Base-by-base conservation (phyloP, 53 echinoderm and acorn worm genomes). In the Holothuria scabra region DNA sequence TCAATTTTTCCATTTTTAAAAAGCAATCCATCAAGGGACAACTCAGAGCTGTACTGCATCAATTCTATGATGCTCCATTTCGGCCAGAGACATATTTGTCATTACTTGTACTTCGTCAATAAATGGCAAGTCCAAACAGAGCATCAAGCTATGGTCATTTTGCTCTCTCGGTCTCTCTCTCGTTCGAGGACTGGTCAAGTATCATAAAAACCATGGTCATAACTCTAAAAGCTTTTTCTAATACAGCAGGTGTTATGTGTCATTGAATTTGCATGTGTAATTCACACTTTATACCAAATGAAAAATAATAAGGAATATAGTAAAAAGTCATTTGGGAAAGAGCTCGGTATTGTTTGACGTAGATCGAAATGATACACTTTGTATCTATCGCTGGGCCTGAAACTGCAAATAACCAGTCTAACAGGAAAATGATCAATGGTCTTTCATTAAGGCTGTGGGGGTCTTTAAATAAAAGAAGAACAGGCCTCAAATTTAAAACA, bases 1-100 rank as follows among this genome's bases (percentile, higher is more conserved):
- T 78, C 78, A 78, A 78, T 78, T 78, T 78, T 78, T 78, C 78
- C 78, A 78, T 78, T 78, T 78, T 78, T 78, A 78, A 78, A 78
- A 78, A 78, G 29, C 78, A 78, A 78, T 78, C 78, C 78, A 78
- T 78, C 78, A 57, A 25, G 49, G 78, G 26, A 21, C 56, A 32
- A n/a, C 56, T 19, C 56, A 78, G 78, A 14, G 56, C 78, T 78
- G 78, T 29, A 78, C 78, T 78, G 31, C 58, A 30, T 78, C 78
- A 78, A 78, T 56, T 59, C 78, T 32, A 26, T 31, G 28, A 20
- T 52, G 58, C 58, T 56, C 58, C 30, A 78, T 57, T 78, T 57
- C 58, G 18, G 26, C 78, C 32, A 26, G 8, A 78, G 78, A 57
- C 78, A 78, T 78, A 78, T 78, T 78, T 78, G 78, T 57, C 78